Evolutionary conservation across 2,888 invertebrate genomes (phyloP).

Genomic region (Hipparchia sbordonii): DNA sequence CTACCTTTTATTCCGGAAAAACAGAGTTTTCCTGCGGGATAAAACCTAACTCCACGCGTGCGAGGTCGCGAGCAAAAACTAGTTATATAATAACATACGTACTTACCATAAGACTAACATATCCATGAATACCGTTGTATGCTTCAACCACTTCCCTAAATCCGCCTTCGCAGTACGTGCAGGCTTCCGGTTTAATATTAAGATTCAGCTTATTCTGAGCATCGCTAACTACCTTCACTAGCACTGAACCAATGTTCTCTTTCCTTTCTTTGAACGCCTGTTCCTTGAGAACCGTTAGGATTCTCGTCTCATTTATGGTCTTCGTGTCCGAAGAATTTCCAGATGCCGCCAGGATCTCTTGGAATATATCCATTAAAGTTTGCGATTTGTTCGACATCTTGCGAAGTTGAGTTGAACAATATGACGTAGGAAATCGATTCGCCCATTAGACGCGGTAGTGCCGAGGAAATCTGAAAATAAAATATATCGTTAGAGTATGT

Average conservation of each 20-base stretch:
- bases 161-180: slow-evolving; percentile 84
- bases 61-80: background rate
- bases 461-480: slow-evolving; percentile 30
- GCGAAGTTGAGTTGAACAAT: slow-evolving; percentile 11
- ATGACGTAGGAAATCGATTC: slow-evolving; percentile 16
- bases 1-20: too few species aligned
- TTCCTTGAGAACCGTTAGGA: slow-evolving; percentile 64
- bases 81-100: too few species aligned
- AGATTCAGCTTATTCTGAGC: slow-evolving; percentile 63
- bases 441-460: slow-evolving; percentile 20
- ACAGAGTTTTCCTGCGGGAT: too few species aligned
- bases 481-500: background rate
- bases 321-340: slow-evolving; percentile 63
- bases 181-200: slow-evolving; percentile 59
- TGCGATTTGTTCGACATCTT: slow-evolving; percentile 74
- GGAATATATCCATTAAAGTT: slow-evolving; percentile 70
- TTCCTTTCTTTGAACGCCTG: slow-evolving; percentile 57
- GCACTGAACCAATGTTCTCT: slow-evolving; percentile 61
- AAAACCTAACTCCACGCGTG: too few species aligned
- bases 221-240: slow-evolving; percentile 69
- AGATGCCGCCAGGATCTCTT: slow-evolving; percentile 73
- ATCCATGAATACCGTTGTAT: slow-evolving; percentile 91
- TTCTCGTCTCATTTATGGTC: slow-evolving; percentile 67
- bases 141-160: slow-evolving; percentile 83
- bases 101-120: slow-evolving; percentile 90